A percentile compares a stretch with the other conserved stretches of the same genome.
Evolutionary conservation across 2,113 vertebrate species (phyloP).

Genomic region (Cavia aperea): DNA sequence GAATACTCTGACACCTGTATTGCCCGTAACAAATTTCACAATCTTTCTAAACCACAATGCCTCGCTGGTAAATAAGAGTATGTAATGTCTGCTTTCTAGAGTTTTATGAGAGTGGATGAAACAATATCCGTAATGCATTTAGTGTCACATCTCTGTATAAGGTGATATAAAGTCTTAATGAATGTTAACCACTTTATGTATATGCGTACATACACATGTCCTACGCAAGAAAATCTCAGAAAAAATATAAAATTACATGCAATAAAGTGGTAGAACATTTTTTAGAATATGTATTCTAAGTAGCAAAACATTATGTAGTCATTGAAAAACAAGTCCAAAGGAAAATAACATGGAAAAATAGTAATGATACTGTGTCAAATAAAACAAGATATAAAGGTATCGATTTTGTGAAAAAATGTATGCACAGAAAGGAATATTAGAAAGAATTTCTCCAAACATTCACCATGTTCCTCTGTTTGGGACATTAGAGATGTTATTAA

Average conservation of each 20-base stretch:
- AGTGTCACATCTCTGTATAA: background rate
- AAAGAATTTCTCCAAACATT: slow-evolving; percentile 21
- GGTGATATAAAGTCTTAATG: background rate
- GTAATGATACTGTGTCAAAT: background rate
- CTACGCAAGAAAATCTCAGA: background rate
- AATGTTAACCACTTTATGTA: background rate
- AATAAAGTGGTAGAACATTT: background rate
- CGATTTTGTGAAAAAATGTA: background rate
- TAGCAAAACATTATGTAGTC: background rate
- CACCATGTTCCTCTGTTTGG: background rate
- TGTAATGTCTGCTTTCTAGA: background rate
- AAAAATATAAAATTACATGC: background rate
- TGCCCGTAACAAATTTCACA: background rate
- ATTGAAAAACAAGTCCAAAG: slow-evolving; percentile 22
- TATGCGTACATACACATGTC: background rate
- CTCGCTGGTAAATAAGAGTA: background rate
- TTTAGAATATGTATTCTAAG: slow-evolving; percentile 13
- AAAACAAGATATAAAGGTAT: background rate
- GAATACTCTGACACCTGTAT: background rate
- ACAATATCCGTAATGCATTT: background rate
- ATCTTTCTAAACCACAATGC: background rate
- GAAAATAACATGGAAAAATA: slow-evolving; percentile 17
- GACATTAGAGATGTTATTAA: background rate
- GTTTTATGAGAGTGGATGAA: background rate
- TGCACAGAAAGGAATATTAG: background rate